Percentiles rank a stretch among this genome's conserved stretches.
Evolutionary conservation across 2,797 vertebrate genomes (phyloP).

Genomic region (Poecilia velifera): DNA sequence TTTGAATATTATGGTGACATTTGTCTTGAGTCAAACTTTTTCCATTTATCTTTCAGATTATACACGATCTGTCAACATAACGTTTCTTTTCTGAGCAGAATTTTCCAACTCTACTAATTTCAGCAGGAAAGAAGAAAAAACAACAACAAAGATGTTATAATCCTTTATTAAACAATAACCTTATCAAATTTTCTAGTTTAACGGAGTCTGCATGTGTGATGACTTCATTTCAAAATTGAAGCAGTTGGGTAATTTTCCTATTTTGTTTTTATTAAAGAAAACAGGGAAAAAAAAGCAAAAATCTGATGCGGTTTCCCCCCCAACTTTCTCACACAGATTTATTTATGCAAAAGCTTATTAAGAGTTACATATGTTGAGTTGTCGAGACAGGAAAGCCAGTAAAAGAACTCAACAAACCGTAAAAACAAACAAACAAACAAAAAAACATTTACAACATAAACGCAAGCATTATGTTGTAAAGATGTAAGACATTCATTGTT

Average conservation of each 20-base stretch:
- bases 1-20: background rate
- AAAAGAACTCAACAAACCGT: background rate
- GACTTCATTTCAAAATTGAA: background rate
- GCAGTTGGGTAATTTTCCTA: background rate
- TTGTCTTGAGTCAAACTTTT: background rate
- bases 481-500: conserved; percentile 2
- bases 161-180: background rate
- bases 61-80: background rate
- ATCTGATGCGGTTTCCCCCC: background rate
- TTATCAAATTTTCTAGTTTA: background rate
- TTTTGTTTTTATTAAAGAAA: background rate
- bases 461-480: background rate
- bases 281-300: background rate
- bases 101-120: background rate
- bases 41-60: background rate
- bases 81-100: background rate
- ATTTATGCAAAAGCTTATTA: background rate
- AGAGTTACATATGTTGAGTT: background rate
- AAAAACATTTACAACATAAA: background rate
- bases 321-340: background rate
- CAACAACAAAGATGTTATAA: background rate
- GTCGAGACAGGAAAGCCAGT: background rate
- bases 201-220: background rate
- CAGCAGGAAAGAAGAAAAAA: background rate
- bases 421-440: background rate